Conservation (phyloP, 2,888 invertebrate genomes). For the Acleris emargana region DNA sequence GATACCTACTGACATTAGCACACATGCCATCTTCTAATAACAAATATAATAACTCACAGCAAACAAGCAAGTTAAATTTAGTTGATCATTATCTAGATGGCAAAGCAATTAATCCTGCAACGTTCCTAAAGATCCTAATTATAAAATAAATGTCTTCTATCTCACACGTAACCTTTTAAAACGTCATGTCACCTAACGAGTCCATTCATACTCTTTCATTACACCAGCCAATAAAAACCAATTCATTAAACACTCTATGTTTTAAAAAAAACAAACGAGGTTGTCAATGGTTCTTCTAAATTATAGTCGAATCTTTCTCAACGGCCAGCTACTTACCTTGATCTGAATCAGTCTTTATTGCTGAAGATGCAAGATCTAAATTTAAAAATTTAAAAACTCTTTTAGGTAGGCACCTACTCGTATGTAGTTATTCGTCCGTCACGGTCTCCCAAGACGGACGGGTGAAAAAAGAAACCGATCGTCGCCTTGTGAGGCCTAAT, state of each 20-base stretch:
- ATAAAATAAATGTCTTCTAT: constrained; percentile 22
- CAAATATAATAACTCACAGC: constrained; percentile 7
- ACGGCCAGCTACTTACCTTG: constrained; percentile 35
- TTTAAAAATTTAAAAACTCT: constrained; percentile 7
- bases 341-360: constrained; percentile 15
- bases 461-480: constrained; percentile 66
- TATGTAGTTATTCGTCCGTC: constrained; percentile 72
- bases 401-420: constrained; percentile 32
- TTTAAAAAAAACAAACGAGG: constrained; percentile 45
- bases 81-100: constrained; percentile 18
- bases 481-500: constrained; percentile 81
- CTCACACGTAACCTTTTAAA: constrained; percentile 33
- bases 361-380: constrained; percentile 9
- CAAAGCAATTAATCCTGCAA: constrained; percentile 25
- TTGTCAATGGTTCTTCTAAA: constrained; percentile 60
- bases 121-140: constrained; percentile 17
- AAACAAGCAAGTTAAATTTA: constrained; percentile 9
- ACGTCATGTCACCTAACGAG: constrained; percentile 44
- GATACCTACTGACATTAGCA: too few relatives aligned
- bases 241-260: constrained; percentile 48
- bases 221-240: constrained; percentile 44
- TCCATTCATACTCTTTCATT: constrained; percentile 50
- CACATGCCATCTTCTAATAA: constrained; percentile 7
- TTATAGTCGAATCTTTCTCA: constrained; percentile 53
- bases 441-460: constrained; percentile 60